phyloP scores from a whole-genome alignment of 2,888 invertebrate genomes.

The Parnassius orleans region DNA sequence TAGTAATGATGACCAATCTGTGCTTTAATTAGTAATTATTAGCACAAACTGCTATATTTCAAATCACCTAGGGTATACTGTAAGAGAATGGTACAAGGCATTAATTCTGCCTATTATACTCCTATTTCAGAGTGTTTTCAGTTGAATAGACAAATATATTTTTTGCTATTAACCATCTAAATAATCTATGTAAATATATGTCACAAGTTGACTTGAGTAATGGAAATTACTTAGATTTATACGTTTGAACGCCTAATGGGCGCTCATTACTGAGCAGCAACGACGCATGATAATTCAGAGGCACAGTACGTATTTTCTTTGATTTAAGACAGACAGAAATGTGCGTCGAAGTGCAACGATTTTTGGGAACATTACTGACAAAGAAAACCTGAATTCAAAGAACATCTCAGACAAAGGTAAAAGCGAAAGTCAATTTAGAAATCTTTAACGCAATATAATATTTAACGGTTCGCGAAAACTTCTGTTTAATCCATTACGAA shows the following conservation, averaged over 20 bases:
- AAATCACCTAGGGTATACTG: no score
- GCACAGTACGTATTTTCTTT: constrained; percentile 1
- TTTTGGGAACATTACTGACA: background rate
- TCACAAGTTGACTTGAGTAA: no score
- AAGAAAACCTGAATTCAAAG: constrained; percentile 3
- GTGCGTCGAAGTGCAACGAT: constrained; percentile 1
- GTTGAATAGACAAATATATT: no score
- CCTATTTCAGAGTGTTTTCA: no score
- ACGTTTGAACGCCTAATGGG: constrained; percentile 1
- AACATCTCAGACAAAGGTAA: constrained; percentile 6
- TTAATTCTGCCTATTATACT: no score
- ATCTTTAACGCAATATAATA: constrained; percentile 12
- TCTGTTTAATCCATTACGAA: constrained; percentile 18
- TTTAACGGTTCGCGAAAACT: constrained; percentile 18
- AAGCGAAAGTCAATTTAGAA: constrained; percentile 6
- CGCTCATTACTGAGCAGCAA: constrained; percentile 1
- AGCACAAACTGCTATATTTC: no score
- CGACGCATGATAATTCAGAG: constrained; percentile 2
- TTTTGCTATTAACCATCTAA: no score
- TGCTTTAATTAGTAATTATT: no score
- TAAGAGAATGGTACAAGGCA: no score
- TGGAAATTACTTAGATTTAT: background rate
- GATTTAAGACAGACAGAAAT: constrained; percentile 1
- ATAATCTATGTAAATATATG: no score
- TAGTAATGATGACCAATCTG: no score